phyloP scores from a whole-genome alignment of 1,140 invertebrate species.

The Heliconius himera region DNA sequence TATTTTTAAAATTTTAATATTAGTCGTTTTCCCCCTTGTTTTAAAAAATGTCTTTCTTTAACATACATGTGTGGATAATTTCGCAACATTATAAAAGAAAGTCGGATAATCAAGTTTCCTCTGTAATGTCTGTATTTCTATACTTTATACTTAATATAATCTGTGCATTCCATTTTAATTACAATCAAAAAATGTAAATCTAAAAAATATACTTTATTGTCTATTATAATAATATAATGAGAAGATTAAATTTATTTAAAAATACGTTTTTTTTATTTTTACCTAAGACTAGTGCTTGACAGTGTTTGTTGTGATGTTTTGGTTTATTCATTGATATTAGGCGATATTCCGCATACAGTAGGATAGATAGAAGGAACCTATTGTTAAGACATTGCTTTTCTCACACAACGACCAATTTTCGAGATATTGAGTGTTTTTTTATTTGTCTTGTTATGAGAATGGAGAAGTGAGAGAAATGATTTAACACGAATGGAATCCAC shows the following conservation, averaged over 20 bases:
- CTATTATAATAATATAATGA: constrained; percentile 31
- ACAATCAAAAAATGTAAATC: constrained; percentile 32
- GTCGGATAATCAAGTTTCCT: background rate
- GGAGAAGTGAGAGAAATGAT: too few relatives aligned
- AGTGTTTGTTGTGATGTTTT: constrained; percentile 24
- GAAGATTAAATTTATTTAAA: constrained; percentile 41
- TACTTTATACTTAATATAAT: constrained; percentile 18
- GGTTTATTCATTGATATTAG: constrained; percentile 1
- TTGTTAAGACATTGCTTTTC: background rate
- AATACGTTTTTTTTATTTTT: constrained; percentile 30
- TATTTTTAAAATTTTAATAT: too few relatives aligned
- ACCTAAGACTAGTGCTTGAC: constrained; percentile 44
- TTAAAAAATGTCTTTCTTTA: too few relatives aligned
- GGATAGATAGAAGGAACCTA: too few relatives aligned
- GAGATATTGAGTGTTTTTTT: too few relatives aligned
- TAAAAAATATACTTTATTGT: constrained; percentile 38
- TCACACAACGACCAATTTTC: too few relatives aligned
- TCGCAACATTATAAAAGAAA: too few relatives aligned
- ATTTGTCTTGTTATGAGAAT: too few relatives aligned
- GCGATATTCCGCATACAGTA: background rate
- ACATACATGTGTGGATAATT: too few relatives aligned
- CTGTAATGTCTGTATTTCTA: background rate
- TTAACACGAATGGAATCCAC: too few relatives aligned
- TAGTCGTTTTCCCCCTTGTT: too few relatives aligned
- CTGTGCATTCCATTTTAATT: constrained; percentile 36